Conservation (phyloP, 2,888 invertebrate genomes). For the Papilio demoleus region DNA sequence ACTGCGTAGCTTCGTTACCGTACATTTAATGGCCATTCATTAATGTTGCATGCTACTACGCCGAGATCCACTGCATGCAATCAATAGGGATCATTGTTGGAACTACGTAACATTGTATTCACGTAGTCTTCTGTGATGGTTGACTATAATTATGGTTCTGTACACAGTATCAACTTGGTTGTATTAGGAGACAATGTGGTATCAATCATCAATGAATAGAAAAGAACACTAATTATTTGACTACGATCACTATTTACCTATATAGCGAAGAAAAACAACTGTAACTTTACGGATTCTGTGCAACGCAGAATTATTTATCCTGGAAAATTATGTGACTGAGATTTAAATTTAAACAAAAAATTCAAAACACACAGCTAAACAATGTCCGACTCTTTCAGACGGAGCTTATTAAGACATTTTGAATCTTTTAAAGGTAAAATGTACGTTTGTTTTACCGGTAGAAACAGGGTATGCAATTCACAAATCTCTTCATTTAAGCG, state of each 20-base stretch:
- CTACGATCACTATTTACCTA: too few relatives aligned
- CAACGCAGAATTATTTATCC: too few relatives aligned
- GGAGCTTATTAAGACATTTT: not conserved
- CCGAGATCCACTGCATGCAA: conserved; percentile 1
- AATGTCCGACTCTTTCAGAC: too few relatives aligned
- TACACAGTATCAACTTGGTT: not conserved
- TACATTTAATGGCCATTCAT: conserved; percentile 25
- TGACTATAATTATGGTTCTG: not conserved
- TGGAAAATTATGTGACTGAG: too few relatives aligned
- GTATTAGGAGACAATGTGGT: not conserved
- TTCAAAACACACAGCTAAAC: too few relatives aligned
- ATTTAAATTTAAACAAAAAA: too few relatives aligned
- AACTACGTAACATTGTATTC: not conserved
- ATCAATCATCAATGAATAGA: too few relatives aligned
- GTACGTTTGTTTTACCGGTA: not conserved
- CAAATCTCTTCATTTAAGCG: conserved; percentile 27
- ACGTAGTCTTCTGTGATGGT: not conserved
- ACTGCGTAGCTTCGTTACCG: conserved; percentile 11
- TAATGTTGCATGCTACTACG: conserved; percentile 18
- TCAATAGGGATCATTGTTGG: conserved; percentile 14
- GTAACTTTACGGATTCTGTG: too few relatives aligned
- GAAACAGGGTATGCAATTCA: not conserved
- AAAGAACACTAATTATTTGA: too few relatives aligned
- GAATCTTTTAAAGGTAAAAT: not conserved
- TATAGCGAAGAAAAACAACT: too few relatives aligned